Base-by-base conservation (phyloP, 2,888 invertebrate species). In the Rambutsinella grinnellia region DNA sequence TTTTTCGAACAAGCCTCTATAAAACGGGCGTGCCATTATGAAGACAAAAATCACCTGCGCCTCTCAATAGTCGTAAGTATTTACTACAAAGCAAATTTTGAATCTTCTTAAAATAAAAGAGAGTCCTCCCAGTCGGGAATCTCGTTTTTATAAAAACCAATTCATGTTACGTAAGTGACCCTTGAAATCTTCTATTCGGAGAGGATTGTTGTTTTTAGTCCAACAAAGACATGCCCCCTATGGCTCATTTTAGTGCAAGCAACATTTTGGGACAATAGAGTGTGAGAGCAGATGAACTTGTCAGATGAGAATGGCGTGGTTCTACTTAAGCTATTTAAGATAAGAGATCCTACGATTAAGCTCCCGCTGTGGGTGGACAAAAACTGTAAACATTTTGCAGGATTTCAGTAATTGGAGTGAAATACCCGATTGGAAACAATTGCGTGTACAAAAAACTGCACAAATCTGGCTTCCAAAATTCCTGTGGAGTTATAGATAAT, bases 311-410 rank as follows among this genome's bases (percentile, higher is more conserved):
- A 21, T 44, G n/a, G 21, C 44, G 19, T 60, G 24, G 17, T 13
- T 47, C 46, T 46, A 24, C 23, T 15, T 27, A 56, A n/a, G n/a
- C n/a, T 24, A 26, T 60, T 26, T 61, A 26, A 23, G 28, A 63
- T 51, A 51, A 27, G 28, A 24, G 28, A 53, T 27, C 21, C 36
- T 19, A 53, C 19, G n/a, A 68, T 60, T 21, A 21, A n/a, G 23
- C 51, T 51, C 60, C 60, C 60, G 58, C 58, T 68, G 68, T 56
- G 56, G 15, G 8, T 49, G 51, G 23, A 49, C 58, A 68, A 68
- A 66, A 67, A 49, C 24, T 19, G 68, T 68, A 68, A 68, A 68
- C 68, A 68, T 57, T 58, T 68, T 19, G 68, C 68, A 68, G 49
- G 53, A 58, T 68, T 49, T n/a, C 49, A 49, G 44, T 60, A 68